Evolutionary conservation across 2,113 vertebrate genomes (phyloP).

Genomic region (Xiphophorus couchianus): DNA sequence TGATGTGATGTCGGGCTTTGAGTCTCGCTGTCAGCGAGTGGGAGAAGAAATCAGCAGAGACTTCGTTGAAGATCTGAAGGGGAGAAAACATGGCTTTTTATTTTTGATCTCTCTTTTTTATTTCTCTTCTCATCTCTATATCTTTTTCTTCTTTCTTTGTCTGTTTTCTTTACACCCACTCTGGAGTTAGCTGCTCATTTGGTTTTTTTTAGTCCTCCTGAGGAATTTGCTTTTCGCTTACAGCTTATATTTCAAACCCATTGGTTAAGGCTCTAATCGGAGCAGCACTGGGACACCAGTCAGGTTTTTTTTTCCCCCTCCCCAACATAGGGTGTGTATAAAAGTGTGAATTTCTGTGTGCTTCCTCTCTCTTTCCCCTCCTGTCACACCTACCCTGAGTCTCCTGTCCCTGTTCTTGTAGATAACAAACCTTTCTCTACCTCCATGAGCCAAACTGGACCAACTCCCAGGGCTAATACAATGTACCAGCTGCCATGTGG

Average conservation of each 20-base stretch:
- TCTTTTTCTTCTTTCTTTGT: constrained; percentile 12
- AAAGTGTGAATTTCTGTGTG: constrained; percentile 15
- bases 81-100: constrained; percentile 59
- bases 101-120: constrained; percentile 52
- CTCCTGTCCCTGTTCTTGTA: constrained; percentile 55
- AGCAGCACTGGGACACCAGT: not conserved
- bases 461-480: constrained; percentile 53
- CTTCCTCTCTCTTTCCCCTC: not conserved
- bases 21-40: constrained; percentile 64
- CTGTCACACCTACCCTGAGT: constrained; percentile 50
- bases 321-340: constrained; percentile 11
- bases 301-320: not conserved
- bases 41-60: constrained; percentile 70
- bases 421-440: constrained; percentile 61
- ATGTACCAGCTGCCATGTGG: constrained; percentile 38
- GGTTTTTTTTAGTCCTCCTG: constrained; percentile 2
- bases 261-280: constrained; percentile 17
- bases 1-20: constrained; percentile 73
- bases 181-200: constrained; percentile 1
- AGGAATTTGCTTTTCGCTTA: constrained; percentile 1
- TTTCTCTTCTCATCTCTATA: constrained; percentile 10
- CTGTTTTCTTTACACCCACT: constrained; percentile 40
- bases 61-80: constrained; percentile 62
- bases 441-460: constrained; percentile 64
- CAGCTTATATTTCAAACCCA: constrained; percentile 2